These are phyloP conservation scores for Furcula furcula DNA, from an alignment of 2,888 invertebrate species.

Conservation along the genomic window DNA sequence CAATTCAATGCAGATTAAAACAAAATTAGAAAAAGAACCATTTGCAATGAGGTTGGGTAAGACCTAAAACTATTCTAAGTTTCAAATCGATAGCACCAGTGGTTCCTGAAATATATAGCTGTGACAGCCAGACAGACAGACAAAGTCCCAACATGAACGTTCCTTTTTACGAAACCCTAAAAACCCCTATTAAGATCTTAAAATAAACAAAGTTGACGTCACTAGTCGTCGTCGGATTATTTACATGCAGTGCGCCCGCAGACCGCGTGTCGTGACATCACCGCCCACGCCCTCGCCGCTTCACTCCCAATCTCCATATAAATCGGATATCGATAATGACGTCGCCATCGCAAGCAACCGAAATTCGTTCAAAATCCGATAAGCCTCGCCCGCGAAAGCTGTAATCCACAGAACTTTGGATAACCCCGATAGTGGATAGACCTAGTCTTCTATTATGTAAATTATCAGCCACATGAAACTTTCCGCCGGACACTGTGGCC, in stretches of 20 bases:
- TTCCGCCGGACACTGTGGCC: constrained; percentile 66
- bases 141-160: no score
- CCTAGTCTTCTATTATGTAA: constrained; percentile 80
- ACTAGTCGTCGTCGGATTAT: constrained; percentile 50
- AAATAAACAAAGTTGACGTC: constrained; percentile 58
- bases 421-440: constrained; percentile 77
- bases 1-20: no score
- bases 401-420: constrained; percentile 77
- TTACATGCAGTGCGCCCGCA: constrained; percentile 42
- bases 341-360: constrained; percentile 74
- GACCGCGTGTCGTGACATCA: constrained; percentile 45
- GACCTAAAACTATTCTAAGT: no score
- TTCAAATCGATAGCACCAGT: no score
- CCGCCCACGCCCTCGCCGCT: constrained; percentile 47
- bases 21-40: no score
- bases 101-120: no score
- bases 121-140: no score
- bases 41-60: no score
- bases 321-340: constrained; percentile 81
- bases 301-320: constrained; percentile 79
- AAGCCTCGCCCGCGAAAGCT: constrained; percentile 74
- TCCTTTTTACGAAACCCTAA: no score
- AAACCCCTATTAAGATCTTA: no score
- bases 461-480: constrained; percentile 77
- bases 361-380: constrained; percentile 79